Percentiles rank a stretch among this genome's conserved stretches.
phyloP scores from a whole-genome alignment of 2,113 vertebrate genomes.

The Numida meleagris region DNA sequence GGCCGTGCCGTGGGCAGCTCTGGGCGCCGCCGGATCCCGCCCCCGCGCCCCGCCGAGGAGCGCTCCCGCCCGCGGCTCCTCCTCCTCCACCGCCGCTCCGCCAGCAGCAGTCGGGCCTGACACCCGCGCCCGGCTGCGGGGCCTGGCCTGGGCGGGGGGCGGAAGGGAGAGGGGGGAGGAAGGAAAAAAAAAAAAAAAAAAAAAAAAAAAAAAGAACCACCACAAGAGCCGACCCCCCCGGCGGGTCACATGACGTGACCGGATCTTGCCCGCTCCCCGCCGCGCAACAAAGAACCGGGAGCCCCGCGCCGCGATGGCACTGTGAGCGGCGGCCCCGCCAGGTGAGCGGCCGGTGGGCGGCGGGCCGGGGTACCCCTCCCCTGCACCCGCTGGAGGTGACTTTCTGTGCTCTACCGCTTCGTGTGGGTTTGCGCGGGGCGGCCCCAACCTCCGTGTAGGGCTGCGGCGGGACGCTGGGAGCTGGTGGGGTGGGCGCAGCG shows the following conservation, averaged over 20 bases:
- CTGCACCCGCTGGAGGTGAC: background rate
- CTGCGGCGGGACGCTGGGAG: no score
- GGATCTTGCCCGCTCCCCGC: conserved; percentile 33
- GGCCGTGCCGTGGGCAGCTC: no score
- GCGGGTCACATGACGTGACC: conserved; percentile 60
- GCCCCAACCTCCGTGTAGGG: no score
- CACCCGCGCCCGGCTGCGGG: no score
- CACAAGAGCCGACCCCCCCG: background rate
- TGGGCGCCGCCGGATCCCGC: background rate
- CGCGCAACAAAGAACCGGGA: conserved; percentile 28
- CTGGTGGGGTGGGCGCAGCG: no score
- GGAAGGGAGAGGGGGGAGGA: background rate
- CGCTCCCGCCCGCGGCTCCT: background rate
- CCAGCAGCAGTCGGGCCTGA: background rate
- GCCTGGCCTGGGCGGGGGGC: background rate
- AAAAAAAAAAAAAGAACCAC: background rate
- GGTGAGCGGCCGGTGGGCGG: background rate
- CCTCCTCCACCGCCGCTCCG: background rate
- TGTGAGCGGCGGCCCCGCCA: background rate
- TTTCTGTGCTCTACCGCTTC: background rate
- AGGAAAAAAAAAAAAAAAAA: background rate
- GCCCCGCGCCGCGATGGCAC: background rate
- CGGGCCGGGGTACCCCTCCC: background rate
- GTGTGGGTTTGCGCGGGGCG: no score
- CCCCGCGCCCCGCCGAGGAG: background rate